Percentiles rank a stretch among this genome's conserved stretches.
Conservation (phyloP, 2,888 invertebrate genomes). For the Eupithecia dodoneata region DNA sequence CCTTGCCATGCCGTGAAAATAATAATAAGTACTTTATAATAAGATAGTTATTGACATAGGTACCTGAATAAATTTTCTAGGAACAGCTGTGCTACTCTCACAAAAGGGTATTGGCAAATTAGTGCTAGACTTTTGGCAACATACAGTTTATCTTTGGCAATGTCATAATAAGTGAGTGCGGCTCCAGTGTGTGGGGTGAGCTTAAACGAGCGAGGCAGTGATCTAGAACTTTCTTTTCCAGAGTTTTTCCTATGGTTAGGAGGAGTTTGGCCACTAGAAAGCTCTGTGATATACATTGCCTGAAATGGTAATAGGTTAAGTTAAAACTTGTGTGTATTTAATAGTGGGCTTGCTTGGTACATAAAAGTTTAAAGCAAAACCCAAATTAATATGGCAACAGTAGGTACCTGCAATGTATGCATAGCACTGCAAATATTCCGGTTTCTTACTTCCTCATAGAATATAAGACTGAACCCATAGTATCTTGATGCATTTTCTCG, state of each 20-base stretch:
- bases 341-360: neutral
- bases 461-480: slow-evolving; percentile 97
- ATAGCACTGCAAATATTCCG: slow-evolving; percentile 97
- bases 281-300: slow-evolving; percentile 95
- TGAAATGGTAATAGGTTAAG: slow-evolving; percentile 59
- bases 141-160: slow-evolving; percentile 96
- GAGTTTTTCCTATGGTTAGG: slow-evolving; percentile 84
- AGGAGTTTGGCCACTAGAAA: slow-evolving; percentile 91
- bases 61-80: slow-evolving; percentile 94
- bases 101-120: slow-evolving; percentile 95
- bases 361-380: neutral
- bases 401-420: slow-evolving; percentile 93
- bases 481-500: slow-evolving; percentile 97
- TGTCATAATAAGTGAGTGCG: slow-evolving; percentile 95
- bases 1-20: neutral
- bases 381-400: neutral
- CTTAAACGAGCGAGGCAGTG: slow-evolving; percentile 95
- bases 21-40: neutral
- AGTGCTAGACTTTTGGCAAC: slow-evolving; percentile 98
- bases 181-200: slow-evolving; percentile 90
- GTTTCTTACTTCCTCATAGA: slow-evolving; percentile 98
- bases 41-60: slow-evolving; percentile 51
- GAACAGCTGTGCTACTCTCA: slow-evolving; percentile 93
- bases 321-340: neutral
- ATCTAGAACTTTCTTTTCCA: slow-evolving; percentile 90